A percentile compares a stretch with the other conserved stretches of the same genome.
These are phyloP conservation scores for Scaptomyza flava DNA, from an alignment of 2,888 invertebrate species.

Conservation along the genomic window DNA sequence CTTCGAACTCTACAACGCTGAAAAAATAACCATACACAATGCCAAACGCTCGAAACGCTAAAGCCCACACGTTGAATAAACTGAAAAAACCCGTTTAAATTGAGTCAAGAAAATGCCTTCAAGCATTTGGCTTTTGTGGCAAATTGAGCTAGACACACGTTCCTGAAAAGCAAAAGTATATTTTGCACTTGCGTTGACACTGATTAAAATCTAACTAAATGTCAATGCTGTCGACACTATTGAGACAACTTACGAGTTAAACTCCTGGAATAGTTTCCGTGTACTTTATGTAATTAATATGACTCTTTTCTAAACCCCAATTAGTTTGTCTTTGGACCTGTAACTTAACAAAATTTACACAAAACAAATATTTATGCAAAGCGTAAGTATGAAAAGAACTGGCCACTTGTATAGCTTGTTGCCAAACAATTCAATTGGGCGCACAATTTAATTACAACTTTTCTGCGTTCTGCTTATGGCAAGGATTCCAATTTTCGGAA, in stretches of 20 bases:
- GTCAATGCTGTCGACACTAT: slow-evolving; percentile 23
- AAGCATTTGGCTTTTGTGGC: slow-evolving; percentile 26
- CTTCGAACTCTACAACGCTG: slow-evolving; percentile 8
- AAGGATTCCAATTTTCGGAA: slow-evolving; percentile 38
- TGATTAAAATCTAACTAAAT: slow-evolving; percentile 43
- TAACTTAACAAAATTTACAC: slow-evolving; percentile 40
- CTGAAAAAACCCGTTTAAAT: slow-evolving; percentile 22
- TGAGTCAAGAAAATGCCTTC: slow-evolving; percentile 3
- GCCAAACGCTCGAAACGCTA: slow-evolving; percentile 19
- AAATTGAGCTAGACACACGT: slow-evolving; percentile 32
- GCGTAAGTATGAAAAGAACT: slow-evolving; percentile 19
- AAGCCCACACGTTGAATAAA: slow-evolving; percentile 10
- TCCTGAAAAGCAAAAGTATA: neutral
- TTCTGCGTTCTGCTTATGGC: slow-evolving; percentile 29
- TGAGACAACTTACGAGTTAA: neutral
- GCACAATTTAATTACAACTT: slow-evolving; percentile 68
- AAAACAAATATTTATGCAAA: slow-evolving; percentile 46
- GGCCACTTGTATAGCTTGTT: slow-evolving; percentile 13
- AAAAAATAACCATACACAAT: slow-evolving; percentile 17
- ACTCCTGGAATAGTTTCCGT: slow-evolving; percentile 5
- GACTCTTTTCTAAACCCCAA: slow-evolving; percentile 17
- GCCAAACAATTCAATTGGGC: slow-evolving; percentile 62
- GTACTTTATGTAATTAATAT: slow-evolving; percentile 19
- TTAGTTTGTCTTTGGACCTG: slow-evolving; percentile 22
- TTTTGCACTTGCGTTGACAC: neutral